Evolutionary conservation across 2,113 vertebrate species (phyloP).

Genomic region (Empidonax traillii): DNA sequence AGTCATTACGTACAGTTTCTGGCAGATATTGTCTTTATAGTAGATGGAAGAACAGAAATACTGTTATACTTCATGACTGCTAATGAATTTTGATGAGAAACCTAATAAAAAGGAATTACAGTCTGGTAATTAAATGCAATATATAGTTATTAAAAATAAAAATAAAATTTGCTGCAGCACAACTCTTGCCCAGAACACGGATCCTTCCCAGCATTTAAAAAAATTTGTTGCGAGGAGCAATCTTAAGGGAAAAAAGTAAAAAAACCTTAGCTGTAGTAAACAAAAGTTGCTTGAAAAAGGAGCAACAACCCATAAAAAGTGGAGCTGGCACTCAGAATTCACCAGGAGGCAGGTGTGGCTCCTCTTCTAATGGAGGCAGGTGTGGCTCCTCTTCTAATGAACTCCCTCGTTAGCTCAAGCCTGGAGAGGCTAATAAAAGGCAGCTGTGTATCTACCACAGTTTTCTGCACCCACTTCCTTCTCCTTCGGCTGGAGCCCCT

Average conservation of each 20-base stretch:
- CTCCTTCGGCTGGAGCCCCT: background rate
- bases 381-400: background rate
- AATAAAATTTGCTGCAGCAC: background rate
- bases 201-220: background rate
- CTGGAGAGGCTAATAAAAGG: background rate
- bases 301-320: background rate
- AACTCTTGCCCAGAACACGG: background rate
- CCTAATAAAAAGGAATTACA: background rate
- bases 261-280: background rate
- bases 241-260: background rate
- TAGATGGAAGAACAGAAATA: conserved; percentile 4
- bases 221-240: background rate
- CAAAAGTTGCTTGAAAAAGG: background rate
- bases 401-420: background rate
- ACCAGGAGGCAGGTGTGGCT: background rate
- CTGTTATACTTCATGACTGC: background rate
- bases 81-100: conserved; percentile 27
- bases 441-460: background rate
- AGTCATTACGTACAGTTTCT: background rate
- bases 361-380: background rate
- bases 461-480: background rate
- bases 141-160: conserved; percentile 6
- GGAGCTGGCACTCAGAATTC: background rate
- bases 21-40: background rate
- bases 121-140: background rate